These are phyloP conservation scores for Anas georgica DNA, from an alignment of 2,797 vertebrate genomes.

Conservation along the genomic window DNA sequence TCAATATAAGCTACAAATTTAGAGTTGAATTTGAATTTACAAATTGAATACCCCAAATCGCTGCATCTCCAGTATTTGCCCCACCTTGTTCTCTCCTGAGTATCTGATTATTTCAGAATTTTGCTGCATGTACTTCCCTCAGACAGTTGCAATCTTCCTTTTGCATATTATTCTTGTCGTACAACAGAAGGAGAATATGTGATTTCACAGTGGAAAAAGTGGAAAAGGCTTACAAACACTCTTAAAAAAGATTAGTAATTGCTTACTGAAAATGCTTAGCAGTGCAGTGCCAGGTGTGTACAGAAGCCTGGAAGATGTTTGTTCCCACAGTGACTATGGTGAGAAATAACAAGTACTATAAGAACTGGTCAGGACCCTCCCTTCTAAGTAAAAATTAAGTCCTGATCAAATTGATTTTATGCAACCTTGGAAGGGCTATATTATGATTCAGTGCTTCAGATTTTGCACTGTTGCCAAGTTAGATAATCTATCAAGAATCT, in stretches of 20 bases:
- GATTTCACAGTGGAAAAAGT: conserved; percentile 2
- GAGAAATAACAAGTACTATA: not conserved
- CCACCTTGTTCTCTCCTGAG: not conserved
- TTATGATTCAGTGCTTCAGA: not conserved
- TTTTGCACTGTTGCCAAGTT: conserved; percentile 18
- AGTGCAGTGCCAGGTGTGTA: not conserved
- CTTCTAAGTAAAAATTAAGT: conserved; percentile 17
- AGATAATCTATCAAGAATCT: conserved; percentile 40
- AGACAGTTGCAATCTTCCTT: not conserved
- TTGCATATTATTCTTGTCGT: conserved; percentile 7
- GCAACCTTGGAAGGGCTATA: conserved; percentile 16
- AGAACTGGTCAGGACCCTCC: not conserved
- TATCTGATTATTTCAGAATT: conserved; percentile 1
- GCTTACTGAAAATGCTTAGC: not conserved
- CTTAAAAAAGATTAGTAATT: not conserved
- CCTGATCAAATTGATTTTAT: conserved; percentile 26
- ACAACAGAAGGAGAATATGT: not conserved
- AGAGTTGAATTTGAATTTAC: conserved; percentile 31
- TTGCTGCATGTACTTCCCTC: not conserved
- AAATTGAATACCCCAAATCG: not conserved
- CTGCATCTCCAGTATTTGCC: not conserved
- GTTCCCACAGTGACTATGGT: not conserved
- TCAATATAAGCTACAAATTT: conserved; percentile 19
- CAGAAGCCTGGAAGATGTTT: not conserved
- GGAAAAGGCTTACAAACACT: not conserved